These are phyloP conservation scores for Calypte anna DNA, from an alignment of 2,113 vertebrate genomes.

Conservation along the genomic window DNA sequence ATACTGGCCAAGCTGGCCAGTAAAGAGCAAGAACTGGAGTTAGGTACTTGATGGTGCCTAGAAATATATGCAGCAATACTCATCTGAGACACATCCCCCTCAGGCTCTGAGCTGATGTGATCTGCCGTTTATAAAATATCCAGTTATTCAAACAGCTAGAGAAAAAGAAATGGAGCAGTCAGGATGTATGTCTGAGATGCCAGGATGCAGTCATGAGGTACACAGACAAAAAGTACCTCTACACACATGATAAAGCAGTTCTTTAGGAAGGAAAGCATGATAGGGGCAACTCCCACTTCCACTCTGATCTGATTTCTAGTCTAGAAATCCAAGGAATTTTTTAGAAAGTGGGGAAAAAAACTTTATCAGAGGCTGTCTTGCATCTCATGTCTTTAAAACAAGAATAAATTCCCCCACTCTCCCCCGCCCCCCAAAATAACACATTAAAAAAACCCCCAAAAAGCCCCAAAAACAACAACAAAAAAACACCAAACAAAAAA, in stretches of 20 bases:
- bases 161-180: not conserved
- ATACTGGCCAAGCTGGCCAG: not conserved
- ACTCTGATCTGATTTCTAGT: not conserved
- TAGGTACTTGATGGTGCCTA: not conserved
- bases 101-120: not conserved
- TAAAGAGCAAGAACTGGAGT: not conserved
- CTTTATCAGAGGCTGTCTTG: not conserved
- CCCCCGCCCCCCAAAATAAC: not conserved
- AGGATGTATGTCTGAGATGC: not conserved
- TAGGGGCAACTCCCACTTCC: not conserved
- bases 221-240: rapidly evolving
- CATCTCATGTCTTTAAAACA: not conserved
- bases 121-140: not conserved
- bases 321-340: not conserved
- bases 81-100: not conserved
- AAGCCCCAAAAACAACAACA: no score
- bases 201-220: rapidly evolving
- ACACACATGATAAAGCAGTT: not conserved
- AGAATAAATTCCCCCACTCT: no score
- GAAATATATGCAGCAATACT: not conserved
- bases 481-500: no score
- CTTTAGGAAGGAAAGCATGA: not conserved
- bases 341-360: not conserved
- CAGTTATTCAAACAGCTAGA: not conserved
- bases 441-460: no score